These are phyloP conservation scores for Trichogramma dendrolimi DNA, from an alignment of 2,888 invertebrate genomes.

Conservation along the genomic window DNA sequence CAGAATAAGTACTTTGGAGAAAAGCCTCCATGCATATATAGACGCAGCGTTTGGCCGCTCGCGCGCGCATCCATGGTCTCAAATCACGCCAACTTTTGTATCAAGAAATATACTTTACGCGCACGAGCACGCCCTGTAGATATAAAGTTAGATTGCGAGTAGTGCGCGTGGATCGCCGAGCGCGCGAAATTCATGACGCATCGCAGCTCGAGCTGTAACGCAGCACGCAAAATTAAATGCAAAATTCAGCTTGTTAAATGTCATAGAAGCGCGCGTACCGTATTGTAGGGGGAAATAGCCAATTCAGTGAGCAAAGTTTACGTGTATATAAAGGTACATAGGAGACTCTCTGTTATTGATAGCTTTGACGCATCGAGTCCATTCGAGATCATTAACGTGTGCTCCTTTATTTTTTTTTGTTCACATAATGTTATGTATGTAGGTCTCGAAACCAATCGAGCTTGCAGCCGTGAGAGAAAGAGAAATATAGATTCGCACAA, in stretches of 20 bases:
- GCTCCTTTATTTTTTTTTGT: no score
- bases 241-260: neutral
- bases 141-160: neutral
- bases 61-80: neutral
- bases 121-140: neutral
- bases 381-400: no score
- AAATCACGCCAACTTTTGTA: constrained; percentile 5
- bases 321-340: no score
- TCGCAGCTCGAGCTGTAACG: neutral
- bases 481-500: neutral
- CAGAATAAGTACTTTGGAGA: constrained; percentile 9
- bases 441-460: no score
- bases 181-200: neutral
- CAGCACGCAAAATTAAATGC: neutral
- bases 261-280: neutral
- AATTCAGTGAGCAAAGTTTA: no score
- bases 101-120: constrained; percentile 1
- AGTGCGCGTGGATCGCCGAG: neutral
- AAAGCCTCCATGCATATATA: no score
- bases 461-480: no score
- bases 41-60: no score
- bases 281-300: no score
- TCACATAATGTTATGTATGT: no score
- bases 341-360: no score
- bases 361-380: no score